These are phyloP conservation scores for Chrysogorgia sp. DNA, from an alignment of 92 coral and sea anemone species.

Conservation along the genomic window DNA sequence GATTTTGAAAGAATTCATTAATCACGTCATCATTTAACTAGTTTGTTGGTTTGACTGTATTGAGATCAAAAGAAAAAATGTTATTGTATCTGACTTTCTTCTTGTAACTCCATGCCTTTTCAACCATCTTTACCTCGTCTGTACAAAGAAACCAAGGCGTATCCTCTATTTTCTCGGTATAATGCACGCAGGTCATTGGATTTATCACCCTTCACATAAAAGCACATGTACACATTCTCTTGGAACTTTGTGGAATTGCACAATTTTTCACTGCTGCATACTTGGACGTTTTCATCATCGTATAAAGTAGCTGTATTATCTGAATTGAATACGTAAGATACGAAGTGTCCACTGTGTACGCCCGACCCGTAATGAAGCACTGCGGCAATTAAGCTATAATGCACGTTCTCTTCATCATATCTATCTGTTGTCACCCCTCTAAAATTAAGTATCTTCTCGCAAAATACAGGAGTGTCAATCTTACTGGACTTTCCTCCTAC, in stretches of 20 bases:
- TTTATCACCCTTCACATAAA: slow-evolving; percentile 4
- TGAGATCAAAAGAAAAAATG: neutral
- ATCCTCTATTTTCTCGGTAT: neutral
- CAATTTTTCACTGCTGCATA: neutral
- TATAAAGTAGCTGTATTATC: slow-evolving; percentile 1
- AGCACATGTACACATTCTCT: slow-evolving; percentile 15
- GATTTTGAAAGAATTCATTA: neutral
- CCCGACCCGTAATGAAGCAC: neutral
- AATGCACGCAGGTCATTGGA: neutral
- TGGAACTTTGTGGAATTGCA: neutral
- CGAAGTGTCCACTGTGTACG: neutral
- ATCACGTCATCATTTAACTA: neutral
- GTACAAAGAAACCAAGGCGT: neutral
- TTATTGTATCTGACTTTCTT: neutral
- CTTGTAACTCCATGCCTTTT: no score
- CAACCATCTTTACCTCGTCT: neutral
- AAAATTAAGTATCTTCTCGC: neutral
- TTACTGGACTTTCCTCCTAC: neutral
- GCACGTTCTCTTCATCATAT: neutral
- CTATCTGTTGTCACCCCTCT: neutral
- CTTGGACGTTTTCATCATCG: neutral
- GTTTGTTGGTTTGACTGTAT: no score
- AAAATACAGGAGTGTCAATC: neutral
- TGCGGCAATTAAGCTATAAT: neutral
- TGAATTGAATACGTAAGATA: slow-evolving; percentile 1